Percentiles rank a stretch among this genome's conserved stretches.
phyloP scores from a whole-genome alignment of 1,140 invertebrate species.

The Colletes gigas region DNA sequence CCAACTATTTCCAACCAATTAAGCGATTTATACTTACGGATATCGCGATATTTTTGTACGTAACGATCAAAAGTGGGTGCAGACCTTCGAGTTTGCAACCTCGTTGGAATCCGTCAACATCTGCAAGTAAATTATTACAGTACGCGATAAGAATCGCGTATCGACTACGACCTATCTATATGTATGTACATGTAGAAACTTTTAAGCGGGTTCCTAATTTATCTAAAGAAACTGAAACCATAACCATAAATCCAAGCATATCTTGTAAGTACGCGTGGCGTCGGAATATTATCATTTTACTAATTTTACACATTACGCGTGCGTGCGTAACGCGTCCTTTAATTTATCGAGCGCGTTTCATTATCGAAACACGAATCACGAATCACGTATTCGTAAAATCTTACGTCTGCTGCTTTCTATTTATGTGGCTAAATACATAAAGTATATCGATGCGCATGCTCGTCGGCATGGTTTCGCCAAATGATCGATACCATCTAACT shows the following conservation, averaged over 20 bases:
- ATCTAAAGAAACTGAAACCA: too few species aligned
- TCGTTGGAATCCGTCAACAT: conserved; percentile 31
- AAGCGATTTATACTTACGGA: conserved; percentile 70
- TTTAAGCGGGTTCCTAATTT: too few species aligned
- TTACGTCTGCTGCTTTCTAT: neutral
- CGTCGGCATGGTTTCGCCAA: neutral
- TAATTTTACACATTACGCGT: too few species aligned
- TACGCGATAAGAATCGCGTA: neutral
- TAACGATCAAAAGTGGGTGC: conserved; percentile 78
- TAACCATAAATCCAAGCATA: too few species aligned
- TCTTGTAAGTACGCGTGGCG: too few species aligned
- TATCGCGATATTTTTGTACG: conserved; percentile 79
- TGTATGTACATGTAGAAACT: too few species aligned
- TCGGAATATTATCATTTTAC: too few species aligned
- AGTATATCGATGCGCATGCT: conserved; percentile 19
- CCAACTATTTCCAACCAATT: neutral
- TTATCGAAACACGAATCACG: too few species aligned
- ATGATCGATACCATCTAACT: conserved; percentile 26
- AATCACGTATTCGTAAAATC: neutral
- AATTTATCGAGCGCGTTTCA: too few species aligned
- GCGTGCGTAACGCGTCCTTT: too few species aligned
- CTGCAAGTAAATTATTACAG: conserved; percentile 12
- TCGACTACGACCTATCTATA: too few species aligned
- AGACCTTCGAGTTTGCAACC: conserved; percentile 77
- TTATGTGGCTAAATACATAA: neutral